Evolutionary conservation across 2,113 vertebrate genomes (phyloP).

Genomic region (Perognathus longimembris): DNA sequence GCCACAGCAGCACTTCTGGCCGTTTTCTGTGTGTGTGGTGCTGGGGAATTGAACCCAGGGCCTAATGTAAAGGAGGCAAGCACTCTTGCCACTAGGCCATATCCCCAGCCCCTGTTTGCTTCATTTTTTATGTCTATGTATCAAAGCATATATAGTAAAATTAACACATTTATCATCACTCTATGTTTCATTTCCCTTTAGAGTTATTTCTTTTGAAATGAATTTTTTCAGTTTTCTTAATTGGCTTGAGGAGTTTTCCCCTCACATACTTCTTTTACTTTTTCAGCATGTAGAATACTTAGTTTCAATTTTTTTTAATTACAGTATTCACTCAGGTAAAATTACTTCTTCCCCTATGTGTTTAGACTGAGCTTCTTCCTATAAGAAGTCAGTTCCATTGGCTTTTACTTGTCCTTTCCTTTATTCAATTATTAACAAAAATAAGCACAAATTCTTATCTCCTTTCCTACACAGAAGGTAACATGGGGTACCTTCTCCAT

Average conservation of each 20-base stretch:
- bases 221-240: not conserved
- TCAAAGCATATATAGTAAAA: not conserved
- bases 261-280: not conserved
- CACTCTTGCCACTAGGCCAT: no score
- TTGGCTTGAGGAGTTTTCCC: not conserved
- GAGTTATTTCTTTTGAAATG: not conserved
- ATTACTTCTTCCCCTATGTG: not conserved
- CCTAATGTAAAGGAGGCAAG: no score
- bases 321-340: not conserved
- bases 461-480: not conserved
- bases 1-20: no score
- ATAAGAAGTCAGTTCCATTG: slow-evolving; percentile 9
- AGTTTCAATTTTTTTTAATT: slow-evolving; percentile 11
- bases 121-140: not conserved
- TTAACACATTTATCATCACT: not conserved
- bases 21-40: no score
- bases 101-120: no score
- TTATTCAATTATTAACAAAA: not conserved
- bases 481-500: not conserved
- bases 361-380: not conserved
- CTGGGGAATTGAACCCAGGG: no score
- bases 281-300: slow-evolving; percentile 3
- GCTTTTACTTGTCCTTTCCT: not conserved
- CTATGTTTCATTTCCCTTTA: not conserved
- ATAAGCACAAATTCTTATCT: not conserved